Percentiles rank a stretch among this genome's conserved stretches.
Evolutionary conservation across 2,113 vertebrate species (phyloP).

Genomic region (Sinocyclocheilus anshuiensis): DNA sequence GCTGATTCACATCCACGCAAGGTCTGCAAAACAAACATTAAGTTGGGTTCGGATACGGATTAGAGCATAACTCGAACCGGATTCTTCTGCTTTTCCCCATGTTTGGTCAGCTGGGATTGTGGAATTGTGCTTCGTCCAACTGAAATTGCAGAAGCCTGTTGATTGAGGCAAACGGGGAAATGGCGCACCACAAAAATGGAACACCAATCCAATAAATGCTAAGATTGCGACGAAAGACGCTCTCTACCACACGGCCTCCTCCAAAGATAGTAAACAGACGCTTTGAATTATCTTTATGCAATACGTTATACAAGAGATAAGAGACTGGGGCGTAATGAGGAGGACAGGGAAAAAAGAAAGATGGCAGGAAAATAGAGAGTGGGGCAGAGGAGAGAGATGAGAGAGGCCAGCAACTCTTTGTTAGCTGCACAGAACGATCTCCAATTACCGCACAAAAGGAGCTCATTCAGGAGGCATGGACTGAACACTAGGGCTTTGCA

Average conservation of each 20-base stretch:
- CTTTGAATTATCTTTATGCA: constrained; percentile 57
- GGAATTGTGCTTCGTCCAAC: neutral
- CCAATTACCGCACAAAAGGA: constrained; percentile 87
- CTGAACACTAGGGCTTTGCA: constrained; percentile 78
- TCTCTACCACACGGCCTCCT: neutral
- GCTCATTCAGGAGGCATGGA: constrained; percentile 83
- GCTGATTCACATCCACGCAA: constrained; percentile 12
- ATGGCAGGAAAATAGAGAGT: constrained; percentile 46
- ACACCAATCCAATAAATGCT: constrained; percentile 6
- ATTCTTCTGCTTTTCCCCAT: constrained; percentile 32
- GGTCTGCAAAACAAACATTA: constrained; percentile 47
- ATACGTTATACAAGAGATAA: constrained; percentile 63
- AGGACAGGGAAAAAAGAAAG: constrained; percentile 32
- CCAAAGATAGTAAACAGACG: constrained; percentile 13
- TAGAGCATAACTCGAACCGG: constrained; percentile 29
- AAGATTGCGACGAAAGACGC: neutral
- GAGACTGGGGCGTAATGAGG: constrained; percentile 57
- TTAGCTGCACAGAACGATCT: constrained; percentile 75
- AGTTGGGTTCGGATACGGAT: neutral
- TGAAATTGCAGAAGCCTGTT: constrained; percentile 30
- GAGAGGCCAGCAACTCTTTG: constrained; percentile 68
- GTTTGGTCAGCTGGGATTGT: constrained; percentile 55
- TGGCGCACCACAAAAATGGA: neutral
- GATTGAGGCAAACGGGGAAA: constrained; percentile 3
- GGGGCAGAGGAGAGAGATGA: constrained; percentile 35